A percentile compares a stretch with the other conserved stretches of the same genome.
These are phyloP conservation scores for Cyprinus carpio DNA, from an alignment of 2,113 vertebrate genomes.

Conservation along the genomic window DNA sequence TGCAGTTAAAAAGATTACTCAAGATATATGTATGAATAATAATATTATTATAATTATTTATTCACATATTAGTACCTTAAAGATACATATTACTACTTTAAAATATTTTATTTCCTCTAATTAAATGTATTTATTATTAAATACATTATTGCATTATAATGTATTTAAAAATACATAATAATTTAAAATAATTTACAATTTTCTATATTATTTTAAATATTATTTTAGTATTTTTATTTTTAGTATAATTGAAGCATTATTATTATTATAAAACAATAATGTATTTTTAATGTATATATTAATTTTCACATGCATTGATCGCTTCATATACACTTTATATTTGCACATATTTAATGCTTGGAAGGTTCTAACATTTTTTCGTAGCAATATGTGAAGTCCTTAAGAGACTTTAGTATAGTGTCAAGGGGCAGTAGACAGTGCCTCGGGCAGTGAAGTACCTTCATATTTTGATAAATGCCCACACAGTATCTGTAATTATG, in stretches of 20 bases:
- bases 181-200: not conserved
- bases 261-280: not conserved
- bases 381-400: not conserved
- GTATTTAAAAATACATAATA: too few relatives aligned
- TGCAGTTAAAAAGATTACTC: not conserved
- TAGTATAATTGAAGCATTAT: not conserved
- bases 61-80: not conserved
- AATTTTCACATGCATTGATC: not conserved
- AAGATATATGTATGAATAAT: not conserved
- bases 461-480: conserved; percentile 44
- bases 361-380: not conserved
- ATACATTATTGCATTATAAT: not conserved
- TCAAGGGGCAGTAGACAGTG: conserved; percentile 20
- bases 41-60: not conserved
- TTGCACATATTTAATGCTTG: not conserved
- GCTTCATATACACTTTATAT: not conserved
- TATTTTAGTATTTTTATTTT: not conserved
- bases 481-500: conserved; percentile 48
- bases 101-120: too few relatives aligned
- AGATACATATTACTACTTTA: too few relatives aligned
- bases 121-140: not conserved
- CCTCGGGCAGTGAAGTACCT: conserved; percentile 12
- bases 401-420: conserved; percentile 8
- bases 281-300: not conserved
- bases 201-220: not conserved